phyloP scores from a whole-genome alignment of 2,113 vertebrate species.

The Rhinopomastus cyanomelas region DNA sequence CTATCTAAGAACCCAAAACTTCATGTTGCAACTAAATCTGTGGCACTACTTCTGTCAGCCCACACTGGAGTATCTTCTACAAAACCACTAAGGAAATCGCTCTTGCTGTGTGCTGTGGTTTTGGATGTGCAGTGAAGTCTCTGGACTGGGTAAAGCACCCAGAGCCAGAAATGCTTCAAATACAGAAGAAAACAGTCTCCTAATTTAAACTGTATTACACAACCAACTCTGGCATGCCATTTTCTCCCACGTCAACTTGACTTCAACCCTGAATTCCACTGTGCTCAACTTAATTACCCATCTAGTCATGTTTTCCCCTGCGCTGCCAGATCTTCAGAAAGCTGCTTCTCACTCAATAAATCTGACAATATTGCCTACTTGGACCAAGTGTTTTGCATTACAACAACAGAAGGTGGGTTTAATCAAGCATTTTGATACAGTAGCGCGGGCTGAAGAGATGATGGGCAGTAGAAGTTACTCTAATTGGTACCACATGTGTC shows the following conservation, averaged over 20 bases:
- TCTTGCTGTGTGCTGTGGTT: not conserved
- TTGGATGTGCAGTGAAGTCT: not conserved
- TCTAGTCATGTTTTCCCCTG: constrained; percentile 34
- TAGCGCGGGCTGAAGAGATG: constrained; percentile 39
- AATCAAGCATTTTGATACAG: constrained; percentile 63
- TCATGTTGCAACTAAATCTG: not conserved
- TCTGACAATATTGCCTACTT: constrained; percentile 43
- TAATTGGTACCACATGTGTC: constrained; percentile 58
- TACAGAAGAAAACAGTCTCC: constrained; percentile 36
- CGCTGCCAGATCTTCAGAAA: constrained; percentile 46
- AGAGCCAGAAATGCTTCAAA: constrained; percentile 20
- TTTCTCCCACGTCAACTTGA: constrained; percentile 30
- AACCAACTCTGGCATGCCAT: not conserved
- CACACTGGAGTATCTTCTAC: not conserved
- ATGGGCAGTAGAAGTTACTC: constrained; percentile 42
- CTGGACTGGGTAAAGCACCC: not conserved
- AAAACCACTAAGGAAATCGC: not conserved
- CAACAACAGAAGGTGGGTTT: constrained; percentile 50
- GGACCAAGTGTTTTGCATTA: constrained; percentile 59
- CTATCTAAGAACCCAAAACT: not conserved
- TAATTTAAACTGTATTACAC: constrained; percentile 43
- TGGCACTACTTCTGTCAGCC: not conserved
- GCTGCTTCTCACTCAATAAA: constrained; percentile 65
- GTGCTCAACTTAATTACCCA: constrained; percentile 48
- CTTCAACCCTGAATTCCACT: constrained; percentile 50